These are phyloP conservation scores for Talpa occidentalis DNA, from an alignment of 2,113 vertebrate species.

Conservation along the genomic window DNA sequence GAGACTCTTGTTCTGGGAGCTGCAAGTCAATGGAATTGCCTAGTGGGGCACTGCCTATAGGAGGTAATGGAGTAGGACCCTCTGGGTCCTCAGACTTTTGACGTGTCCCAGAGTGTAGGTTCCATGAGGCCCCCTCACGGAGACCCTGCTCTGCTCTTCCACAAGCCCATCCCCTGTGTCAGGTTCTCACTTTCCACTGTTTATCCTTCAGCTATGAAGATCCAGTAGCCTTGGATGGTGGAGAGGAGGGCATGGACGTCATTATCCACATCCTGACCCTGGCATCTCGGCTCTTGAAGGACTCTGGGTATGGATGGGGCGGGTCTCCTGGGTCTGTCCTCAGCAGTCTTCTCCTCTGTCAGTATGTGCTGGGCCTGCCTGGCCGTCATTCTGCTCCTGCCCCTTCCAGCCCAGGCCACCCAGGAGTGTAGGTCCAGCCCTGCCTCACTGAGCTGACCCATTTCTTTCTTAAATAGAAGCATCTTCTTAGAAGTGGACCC, in stretches of 20 bases:
- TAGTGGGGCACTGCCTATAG: neutral
- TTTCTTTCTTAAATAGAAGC: slow-evolving; percentile 83
- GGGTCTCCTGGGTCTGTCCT: neutral
- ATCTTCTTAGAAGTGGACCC: slow-evolving; percentile 96
- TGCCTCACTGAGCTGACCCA: neutral
- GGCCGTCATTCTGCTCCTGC: neutral
- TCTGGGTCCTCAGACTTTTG: neutral
- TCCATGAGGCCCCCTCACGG: neutral
- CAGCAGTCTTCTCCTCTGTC: neutral
- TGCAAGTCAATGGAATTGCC: neutral
- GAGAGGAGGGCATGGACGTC: slow-evolving; percentile 91
- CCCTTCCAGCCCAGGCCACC: neutral
- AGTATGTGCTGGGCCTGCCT: neutral
- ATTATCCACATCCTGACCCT: slow-evolving; percentile 91
- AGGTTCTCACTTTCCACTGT: neutral
- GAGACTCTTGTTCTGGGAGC: neutral
- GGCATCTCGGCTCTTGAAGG: slow-evolving; percentile 89
- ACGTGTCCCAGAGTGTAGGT: neutral
- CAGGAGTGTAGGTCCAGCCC: neutral
- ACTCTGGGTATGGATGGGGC: slow-evolving; percentile 88
- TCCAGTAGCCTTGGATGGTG: slow-evolving; percentile 92
- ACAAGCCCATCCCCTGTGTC: too few relatives aligned
- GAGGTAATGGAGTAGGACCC: neutral
- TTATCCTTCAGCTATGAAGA: slow-evolving; percentile 92
- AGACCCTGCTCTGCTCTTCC: neutral